Conservation (phyloP, 2,797 vertebrate genomes). For the Lithobates pipiens region DNA sequence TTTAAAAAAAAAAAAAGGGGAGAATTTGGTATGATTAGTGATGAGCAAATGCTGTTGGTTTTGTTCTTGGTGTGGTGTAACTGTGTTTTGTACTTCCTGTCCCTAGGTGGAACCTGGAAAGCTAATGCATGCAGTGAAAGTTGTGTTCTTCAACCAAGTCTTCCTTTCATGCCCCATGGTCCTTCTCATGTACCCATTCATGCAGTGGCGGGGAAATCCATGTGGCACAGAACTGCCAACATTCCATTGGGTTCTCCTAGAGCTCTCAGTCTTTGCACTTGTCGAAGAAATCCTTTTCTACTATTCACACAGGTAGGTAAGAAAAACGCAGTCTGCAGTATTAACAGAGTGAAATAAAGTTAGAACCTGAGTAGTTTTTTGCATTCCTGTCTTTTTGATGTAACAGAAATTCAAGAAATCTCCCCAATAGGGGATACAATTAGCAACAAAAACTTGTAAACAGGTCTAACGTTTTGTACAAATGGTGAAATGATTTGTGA, state of each 20-base stretch:
- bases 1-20: too few species aligned
- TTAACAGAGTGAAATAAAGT: too few species aligned
- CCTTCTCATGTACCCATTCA: slow-evolving; percentile 72
- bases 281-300: slow-evolving; percentile 91
- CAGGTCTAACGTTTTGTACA: too few species aligned
- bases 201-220: slow-evolving; percentile 77
- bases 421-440: too few species aligned
- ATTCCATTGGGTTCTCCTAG: slow-evolving; percentile 87
- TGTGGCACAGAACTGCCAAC: slow-evolving; percentile 85
- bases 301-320: slow-evolving; percentile 87
- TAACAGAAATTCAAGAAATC: too few species aligned
- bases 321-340: not conserved
- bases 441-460: too few species aligned
- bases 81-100: not conserved
- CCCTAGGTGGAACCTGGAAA: slow-evolving; percentile 84
- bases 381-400: too few species aligned
- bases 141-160: slow-evolving; percentile 79
- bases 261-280: slow-evolving; percentile 79
- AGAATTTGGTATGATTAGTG: not conserved
- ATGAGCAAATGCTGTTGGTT: not conserved
- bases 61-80: not conserved
- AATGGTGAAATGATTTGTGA: too few species aligned
- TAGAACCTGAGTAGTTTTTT: too few species aligned
- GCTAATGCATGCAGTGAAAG: slow-evolving; percentile 74
- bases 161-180: slow-evolving; percentile 83